phyloP scores from a whole-genome alignment of 1,140 invertebrate species.

The Drosophila mauritiana region DNA sequence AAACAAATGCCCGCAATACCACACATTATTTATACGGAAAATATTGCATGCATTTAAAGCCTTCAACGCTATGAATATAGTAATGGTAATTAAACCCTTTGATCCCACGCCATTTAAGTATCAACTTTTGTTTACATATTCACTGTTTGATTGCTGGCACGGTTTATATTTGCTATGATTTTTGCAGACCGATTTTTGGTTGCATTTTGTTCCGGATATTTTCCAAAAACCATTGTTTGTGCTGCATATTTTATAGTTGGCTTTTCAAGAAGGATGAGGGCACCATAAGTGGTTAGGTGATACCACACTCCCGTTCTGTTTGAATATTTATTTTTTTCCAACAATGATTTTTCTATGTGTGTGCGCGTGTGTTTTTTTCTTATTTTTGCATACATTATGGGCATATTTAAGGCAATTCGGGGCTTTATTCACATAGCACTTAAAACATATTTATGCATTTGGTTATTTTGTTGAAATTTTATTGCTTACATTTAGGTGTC shows the following conservation, averaged over 20 bases:
- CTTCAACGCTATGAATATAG: constrained; percentile 18
- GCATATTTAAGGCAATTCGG: constrained; percentile 40
- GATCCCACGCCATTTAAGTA: constrained; percentile 36
- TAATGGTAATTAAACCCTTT: constrained; percentile 24
- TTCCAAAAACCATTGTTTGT: constrained; percentile 51
- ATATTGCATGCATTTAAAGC: constrained; percentile 29
- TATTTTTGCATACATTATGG: constrained; percentile 58
- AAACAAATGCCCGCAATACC: constrained; percentile 1
- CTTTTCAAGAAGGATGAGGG: not conserved
- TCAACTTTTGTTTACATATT: constrained; percentile 42
- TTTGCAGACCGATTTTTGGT: constrained; percentile 45
- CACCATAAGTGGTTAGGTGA: not conserved
- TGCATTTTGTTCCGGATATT: constrained; percentile 36
- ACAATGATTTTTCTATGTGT: constrained; percentile 8
- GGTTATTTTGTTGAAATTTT: constrained; percentile 50
- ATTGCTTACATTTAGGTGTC: constrained; percentile 46
- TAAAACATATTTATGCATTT: constrained; percentile 61
- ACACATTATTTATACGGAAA: constrained; percentile 19
- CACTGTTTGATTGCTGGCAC: constrained; percentile 47
- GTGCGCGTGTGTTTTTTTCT: not conserved
- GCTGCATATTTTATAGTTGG: constrained; percentile 48
- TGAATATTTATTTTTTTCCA: constrained; percentile 41
- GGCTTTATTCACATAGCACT: constrained; percentile 30
- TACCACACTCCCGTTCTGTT: not conserved
- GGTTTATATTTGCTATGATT: constrained; percentile 46